Base-by-base conservation (phyloP, 2,113 vertebrate genomes). In the Anseranas semipalmata region DNA sequence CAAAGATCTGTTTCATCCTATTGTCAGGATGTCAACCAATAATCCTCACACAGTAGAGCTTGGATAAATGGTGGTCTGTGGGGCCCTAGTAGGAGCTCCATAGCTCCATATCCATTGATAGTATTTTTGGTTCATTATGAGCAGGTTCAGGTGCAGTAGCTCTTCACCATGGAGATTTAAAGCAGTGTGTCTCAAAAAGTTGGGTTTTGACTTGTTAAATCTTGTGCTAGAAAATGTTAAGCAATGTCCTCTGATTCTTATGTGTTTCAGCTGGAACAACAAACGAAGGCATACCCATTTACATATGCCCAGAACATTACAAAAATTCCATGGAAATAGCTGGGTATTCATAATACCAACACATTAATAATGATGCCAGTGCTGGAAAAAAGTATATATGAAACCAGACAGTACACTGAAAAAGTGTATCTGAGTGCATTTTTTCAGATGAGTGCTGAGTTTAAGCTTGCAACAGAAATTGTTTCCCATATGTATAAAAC, bases 231-330 rank as follows among this genome's bases (percentile, higher is more conserved):
- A 28, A 90, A 48, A 59, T 5, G 5, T 25, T 46, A 78, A 41
- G 2, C 16, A 15, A 4, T 7, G 7, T 74, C 24, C 16, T 58
- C 43, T 50, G 60, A n/a, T 70, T 90, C 39, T 25, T 19, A 6
- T 5, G 8, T 37, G 27, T 70, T 83, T 83, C 73, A 55, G 10
- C 33, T 37, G 24, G 41, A 72, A 52, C 8, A 55, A 11, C 13
- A 66, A 25, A 14, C 41, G 15, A 14, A 65, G 56, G 19, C 20
- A 13, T 50, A 11, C 17, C 2, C 24, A 15, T 8, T 39, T 20
- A 12, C 0, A 1, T 28, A 7, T n/a, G 50, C 12, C 16, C 25
- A 74, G 25, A 63, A 46, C 0, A 0, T 37, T 63, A 16, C 35
- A 33, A 45, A 19, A 7, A 27, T 71, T 66, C 27, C 15, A 20